Evolutionary conservation across 2,113 vertebrate species (phyloP).

Genomic region (Mustela nigripes): DNA sequence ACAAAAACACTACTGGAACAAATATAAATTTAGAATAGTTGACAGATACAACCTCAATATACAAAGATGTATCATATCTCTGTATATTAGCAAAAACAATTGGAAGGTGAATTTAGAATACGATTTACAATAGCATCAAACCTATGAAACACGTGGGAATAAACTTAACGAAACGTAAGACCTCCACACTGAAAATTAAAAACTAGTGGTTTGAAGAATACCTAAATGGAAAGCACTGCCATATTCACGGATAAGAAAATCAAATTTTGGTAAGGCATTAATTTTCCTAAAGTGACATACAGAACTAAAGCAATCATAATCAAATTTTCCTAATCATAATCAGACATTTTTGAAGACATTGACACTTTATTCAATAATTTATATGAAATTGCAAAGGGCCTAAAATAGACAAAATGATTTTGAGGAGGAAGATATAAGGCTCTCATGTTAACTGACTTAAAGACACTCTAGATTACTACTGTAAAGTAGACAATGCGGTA

Average conservation of each 20-base stretch:
- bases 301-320: not conserved
- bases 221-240: not conserved
- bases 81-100: not conserved
- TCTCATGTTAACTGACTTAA: not conserved
- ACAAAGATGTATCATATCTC: not conserved
- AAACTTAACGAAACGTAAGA: not conserved
- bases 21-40: not conserved
- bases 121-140: not conserved
- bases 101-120: not conserved
- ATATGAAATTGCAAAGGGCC: not conserved
- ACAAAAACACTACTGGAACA: not conserved
- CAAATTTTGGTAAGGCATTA: not conserved
- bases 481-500: not conserved
- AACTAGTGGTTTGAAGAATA: not conserved
- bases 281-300: not conserved
- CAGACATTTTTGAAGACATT: not conserved
- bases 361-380: not conserved
- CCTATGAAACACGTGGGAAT: not conserved
- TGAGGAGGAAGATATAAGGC: not conserved
- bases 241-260: not conserved
- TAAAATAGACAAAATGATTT: not conserved
- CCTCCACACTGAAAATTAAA: not conserved
- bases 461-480: not conserved
- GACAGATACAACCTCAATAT: not conserved
- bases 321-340: not conserved